Evolutionary conservation across 2,888 invertebrate genomes (phyloP).

Genomic region (Drosophila mimetica): DNA sequence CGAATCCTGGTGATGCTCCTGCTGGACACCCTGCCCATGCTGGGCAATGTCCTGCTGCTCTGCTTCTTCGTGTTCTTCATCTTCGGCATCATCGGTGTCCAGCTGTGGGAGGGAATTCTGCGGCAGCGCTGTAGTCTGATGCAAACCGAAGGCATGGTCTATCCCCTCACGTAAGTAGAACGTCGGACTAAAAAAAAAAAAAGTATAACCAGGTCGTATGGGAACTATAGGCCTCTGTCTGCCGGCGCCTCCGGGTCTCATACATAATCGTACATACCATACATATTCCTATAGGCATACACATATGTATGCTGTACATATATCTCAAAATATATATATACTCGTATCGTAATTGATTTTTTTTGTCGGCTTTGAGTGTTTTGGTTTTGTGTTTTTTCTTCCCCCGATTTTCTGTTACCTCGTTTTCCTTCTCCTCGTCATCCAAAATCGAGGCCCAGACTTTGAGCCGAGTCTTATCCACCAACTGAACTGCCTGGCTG

Average conservation of each 20-base stretch:
- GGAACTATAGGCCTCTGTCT: slow-evolving; percentile 53
- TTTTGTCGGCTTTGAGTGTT: slow-evolving; percentile 13
- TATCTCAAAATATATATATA: slow-evolving; percentile 21
- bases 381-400: slow-evolving; percentile 3
- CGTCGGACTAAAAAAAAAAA: neutral
- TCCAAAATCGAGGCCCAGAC: slow-evolving; percentile 27
- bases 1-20: slow-evolving; percentile 98
- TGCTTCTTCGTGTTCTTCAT: slow-evolving; percentile 99
- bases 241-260: slow-evolving; percentile 44
- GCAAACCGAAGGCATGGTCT: slow-evolving; percentile 87
- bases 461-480: slow-evolving; percentile 35
- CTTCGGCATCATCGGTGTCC: slow-evolving; percentile 99
- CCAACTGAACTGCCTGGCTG: slow-evolving; percentile 58
- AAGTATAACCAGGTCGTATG: slow-evolving; percentile 1
- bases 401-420: too few species aligned
- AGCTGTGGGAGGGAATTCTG: slow-evolving; percentile 99
- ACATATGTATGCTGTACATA: slow-evolving; percentile 26
- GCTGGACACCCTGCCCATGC: slow-evolving; percentile 99
- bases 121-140: slow-evolving; percentile 96
- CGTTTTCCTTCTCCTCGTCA: slow-evolving; percentile 12
- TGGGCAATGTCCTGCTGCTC: slow-evolving; percentile 98
- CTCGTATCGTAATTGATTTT: slow-evolving; percentile 9
- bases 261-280: slow-evolving; percentile 33
- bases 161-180: slow-evolving; percentile 91
- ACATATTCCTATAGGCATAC: slow-evolving; percentile 27